Evolutionary conservation across 2,113 vertebrate species (phyloP).

Genomic region (Pardalotus punctatus): DNA sequence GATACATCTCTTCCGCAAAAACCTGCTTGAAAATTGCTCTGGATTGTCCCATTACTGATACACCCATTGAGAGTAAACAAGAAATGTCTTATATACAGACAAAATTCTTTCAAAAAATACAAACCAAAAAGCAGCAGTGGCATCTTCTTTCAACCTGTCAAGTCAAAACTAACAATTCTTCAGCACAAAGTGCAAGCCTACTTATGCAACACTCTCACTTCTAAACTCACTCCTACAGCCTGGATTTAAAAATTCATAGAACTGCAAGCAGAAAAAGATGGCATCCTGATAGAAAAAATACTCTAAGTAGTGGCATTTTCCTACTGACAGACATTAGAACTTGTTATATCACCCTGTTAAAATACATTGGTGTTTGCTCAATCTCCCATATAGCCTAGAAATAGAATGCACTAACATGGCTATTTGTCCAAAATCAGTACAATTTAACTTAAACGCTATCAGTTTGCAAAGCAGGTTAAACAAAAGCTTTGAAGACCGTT

Average conservation of each 20-base stretch:
- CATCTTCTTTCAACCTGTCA: conserved; percentile 9
- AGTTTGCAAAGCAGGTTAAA: not conserved
- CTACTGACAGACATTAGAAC: not conserved
- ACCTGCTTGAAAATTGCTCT: not conserved
- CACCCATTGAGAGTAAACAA: not conserved
- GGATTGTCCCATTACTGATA: not conserved
- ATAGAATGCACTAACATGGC: not conserved
- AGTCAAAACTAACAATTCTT: not conserved
- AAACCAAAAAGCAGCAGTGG: not conserved
- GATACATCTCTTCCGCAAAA: not conserved
- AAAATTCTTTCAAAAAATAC: not conserved
- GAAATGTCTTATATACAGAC: not conserved
- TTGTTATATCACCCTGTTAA: not conserved
- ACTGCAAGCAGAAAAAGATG: not conserved
- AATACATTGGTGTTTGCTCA: not conserved
- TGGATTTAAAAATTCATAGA: not conserved
- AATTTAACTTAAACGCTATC: not conserved
- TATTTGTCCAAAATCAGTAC: not conserved
- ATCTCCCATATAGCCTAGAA: not conserved
- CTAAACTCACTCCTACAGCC: not conserved
- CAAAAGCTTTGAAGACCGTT: not conserved
- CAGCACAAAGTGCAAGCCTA: not conserved
- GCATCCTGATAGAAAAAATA: not conserved
- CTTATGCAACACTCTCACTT: conserved; percentile 29
- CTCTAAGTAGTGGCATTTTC: not conserved